Evolutionary conservation across 2,113 vertebrate species (phyloP).

Genomic region (Sturnira hondurensis): DNA sequence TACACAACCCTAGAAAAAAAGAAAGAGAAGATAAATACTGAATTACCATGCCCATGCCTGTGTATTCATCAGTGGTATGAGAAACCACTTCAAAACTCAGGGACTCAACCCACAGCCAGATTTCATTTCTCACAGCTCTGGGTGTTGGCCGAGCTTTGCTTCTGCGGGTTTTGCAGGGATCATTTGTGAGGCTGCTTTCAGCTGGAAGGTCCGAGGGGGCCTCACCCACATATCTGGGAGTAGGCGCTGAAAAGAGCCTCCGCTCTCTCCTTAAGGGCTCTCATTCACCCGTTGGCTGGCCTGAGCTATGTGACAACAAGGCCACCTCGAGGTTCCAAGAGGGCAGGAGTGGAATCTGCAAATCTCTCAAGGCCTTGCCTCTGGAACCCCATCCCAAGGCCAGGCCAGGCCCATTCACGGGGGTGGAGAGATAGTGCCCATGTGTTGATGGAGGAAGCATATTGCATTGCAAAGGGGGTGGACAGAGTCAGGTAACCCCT

Average conservation of each 20-base stretch:
- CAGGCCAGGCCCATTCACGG: accelerated
- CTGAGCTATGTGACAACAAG: neutral
- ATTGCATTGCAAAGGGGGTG: neutral
- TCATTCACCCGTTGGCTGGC: neutral
- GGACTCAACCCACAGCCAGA: neutral
- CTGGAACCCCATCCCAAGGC: neutral
- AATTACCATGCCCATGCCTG: neutral
- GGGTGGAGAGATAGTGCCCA: neutral
- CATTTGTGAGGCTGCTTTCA: neutral
- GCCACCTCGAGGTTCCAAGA: neutral
- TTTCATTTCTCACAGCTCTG: neutral
- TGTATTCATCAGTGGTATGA: neutral
- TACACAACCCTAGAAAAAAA: constrained; percentile 2
- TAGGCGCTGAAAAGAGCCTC: neutral
- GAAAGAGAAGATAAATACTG: neutral
- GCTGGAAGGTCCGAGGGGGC: neutral
- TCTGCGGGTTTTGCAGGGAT: neutral
- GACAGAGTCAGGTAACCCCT: neutral
- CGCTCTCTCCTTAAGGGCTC: neutral
- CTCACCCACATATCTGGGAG: neutral
- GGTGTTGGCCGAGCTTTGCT: neutral
- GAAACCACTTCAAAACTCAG: neutral
- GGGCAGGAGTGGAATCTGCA: neutral
- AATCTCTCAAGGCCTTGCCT: neutral
- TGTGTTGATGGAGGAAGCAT: neutral